Evolutionary conservation across 1,140 invertebrate genomes (phyloP).

Genomic region (Atta texana): DNA sequence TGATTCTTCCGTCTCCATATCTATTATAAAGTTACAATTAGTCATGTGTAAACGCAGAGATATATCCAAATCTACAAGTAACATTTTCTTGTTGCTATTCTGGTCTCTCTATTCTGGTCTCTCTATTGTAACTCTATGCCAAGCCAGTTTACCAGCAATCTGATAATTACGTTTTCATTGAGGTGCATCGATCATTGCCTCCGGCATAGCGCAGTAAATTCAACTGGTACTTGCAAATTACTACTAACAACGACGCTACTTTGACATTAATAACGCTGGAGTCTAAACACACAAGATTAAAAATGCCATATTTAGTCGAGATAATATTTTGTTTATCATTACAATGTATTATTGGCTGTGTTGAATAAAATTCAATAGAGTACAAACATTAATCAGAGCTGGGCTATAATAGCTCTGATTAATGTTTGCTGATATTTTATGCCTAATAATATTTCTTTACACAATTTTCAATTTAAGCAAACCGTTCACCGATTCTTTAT

Average conservation of each 20-base stretch:
- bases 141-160: constrained; percentile 17
- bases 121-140: constrained; percentile 27
- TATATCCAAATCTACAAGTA: not conserved
- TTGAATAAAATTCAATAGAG: too few species aligned
- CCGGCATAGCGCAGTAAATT: constrained; percentile 30
- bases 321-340: too few species aligned
- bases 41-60: not conserved
- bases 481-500: too few species aligned
- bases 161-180: constrained; percentile 60
- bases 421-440: too few species aligned
- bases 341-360: too few species aligned
- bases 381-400: too few species aligned
- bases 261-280: constrained; percentile 5
- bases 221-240: constrained; percentile 46
- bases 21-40: not conserved
- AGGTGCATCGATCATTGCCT: constrained; percentile 39
- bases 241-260: constrained; percentile 35
- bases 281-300: too few species aligned
- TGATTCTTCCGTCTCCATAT: not conserved
- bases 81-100: constrained; percentile 11
- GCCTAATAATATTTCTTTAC: too few species aligned
- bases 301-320: too few species aligned
- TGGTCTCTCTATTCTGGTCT: constrained; percentile 28
- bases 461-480: too few species aligned
- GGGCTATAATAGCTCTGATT: too few species aligned